A percentile compares a stretch with the other conserved stretches of the same genome.
phyloP scores from a whole-genome alignment of 2,797 vertebrate genomes.

The Emys orbicularis region DNA sequence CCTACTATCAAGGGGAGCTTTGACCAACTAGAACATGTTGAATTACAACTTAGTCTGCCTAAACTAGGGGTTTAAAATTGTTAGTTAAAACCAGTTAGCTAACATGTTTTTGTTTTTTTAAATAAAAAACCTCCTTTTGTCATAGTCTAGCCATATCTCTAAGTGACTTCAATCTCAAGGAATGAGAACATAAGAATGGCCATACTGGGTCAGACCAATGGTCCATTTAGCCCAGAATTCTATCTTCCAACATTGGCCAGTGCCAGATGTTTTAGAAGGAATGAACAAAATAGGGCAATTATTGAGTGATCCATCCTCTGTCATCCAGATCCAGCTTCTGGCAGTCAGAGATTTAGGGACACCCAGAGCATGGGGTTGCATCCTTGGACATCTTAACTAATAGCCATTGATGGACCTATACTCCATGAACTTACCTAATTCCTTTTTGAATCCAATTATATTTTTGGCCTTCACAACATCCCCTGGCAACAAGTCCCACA shows the following conservation, averaged over 20 bases:
- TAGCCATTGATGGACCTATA: not conserved
- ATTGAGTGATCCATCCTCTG: not conserved
- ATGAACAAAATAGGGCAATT: not conserved
- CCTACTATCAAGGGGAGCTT: not conserved
- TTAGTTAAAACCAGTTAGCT: not conserved
- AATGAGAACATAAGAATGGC: not conserved
- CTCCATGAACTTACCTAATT: not conserved
- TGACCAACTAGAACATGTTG: not conserved
- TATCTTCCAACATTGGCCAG: not conserved
- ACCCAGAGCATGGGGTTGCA: not conserved
- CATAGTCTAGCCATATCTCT: not conserved
- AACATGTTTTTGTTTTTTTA: not conserved
- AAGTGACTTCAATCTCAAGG: not conserved
- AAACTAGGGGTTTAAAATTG: not conserved
- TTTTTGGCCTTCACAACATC: not conserved
- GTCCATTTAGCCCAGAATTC: not conserved
- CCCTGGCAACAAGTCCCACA: not conserved
- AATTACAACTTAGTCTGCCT: not conserved
- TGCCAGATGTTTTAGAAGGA: not conserved
- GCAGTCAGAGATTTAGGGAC: not conserved
- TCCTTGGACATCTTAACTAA: not conserved
- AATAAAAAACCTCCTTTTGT: not conserved
- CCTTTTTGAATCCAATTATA: not conserved
- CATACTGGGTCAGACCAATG: not conserved
- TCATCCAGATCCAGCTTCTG: not conserved